A percentile compares a stretch with the other conserved stretches of the same genome.
Evolutionary conservation across 1,140 invertebrate species (phyloP).

Genomic region (Listronotus oregonensis): DNA sequence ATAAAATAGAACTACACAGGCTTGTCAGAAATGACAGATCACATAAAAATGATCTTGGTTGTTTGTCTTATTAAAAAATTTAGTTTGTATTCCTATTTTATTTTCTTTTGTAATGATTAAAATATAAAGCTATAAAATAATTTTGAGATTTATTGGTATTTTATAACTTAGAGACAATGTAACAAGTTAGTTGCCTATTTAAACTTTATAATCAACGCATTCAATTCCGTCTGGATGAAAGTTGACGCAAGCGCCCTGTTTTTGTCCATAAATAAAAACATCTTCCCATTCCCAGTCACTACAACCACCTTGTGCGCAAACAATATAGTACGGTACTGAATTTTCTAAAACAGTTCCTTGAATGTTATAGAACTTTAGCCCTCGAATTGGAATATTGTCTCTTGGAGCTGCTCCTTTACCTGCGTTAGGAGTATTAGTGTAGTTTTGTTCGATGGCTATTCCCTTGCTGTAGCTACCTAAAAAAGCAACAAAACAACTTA

Average conservation of each 20-base stretch:
- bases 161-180: not conserved
- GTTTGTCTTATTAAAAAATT: too few relatives aligned
- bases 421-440: slow-evolving; percentile 16
- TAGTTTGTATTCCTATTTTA: too few relatives aligned
- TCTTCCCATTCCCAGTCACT: slow-evolving; percentile 14
- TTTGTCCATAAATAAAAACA: slow-evolving; percentile 9
- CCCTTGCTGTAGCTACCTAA: slow-evolving; percentile 23
- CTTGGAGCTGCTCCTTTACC: slow-evolving; percentile 4
- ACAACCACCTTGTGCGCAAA: slow-evolving; percentile 20
- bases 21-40: too few relatives aligned
- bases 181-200: not conserved
- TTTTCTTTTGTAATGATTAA: too few relatives aligned
- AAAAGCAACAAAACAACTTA: not conserved
- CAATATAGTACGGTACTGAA: slow-evolving; percentile 15
- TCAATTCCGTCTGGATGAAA: slow-evolving; percentile 17
- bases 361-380: slow-evolving; percentile 13
- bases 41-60: too few relatives aligned
- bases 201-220: slow-evolving; percentile 14
- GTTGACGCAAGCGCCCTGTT: slow-evolving; percentile 16
- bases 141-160: too few relatives aligned
- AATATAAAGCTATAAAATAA: too few relatives aligned
- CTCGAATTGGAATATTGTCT: slow-evolving; percentile 15
- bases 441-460: slow-evolving; percentile 26
- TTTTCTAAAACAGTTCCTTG: slow-evolving; percentile 4
- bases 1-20: too few relatives aligned